A percentile compares a stretch with the other conserved stretches of the same genome.
These are phyloP conservation scores for Acanthopleura granulata DNA, from an alignment of 2,888 invertebrate genomes.

Conservation along the genomic window DNA sequence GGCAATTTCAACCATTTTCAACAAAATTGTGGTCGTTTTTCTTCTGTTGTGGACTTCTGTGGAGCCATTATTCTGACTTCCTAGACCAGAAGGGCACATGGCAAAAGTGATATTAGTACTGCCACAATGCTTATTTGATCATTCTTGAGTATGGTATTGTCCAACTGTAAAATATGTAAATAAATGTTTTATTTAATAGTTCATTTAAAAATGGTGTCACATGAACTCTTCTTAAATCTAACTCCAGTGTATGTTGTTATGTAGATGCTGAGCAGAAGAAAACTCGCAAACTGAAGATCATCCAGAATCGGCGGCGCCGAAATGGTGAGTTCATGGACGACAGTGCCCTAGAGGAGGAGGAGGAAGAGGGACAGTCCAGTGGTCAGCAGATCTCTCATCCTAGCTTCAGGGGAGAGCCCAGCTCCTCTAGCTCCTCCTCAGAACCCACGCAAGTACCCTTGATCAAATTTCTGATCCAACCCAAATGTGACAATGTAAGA, in stretches of 20 bases:
- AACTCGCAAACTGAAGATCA: slow-evolving; percentile 59
- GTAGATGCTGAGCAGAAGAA: slow-evolving; percentile 63
- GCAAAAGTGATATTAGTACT: too few relatives aligned
- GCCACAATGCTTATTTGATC: too few relatives aligned
- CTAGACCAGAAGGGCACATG: too few relatives aligned
- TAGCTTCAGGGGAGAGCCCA: too few relatives aligned
- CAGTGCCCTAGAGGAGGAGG: background rate
- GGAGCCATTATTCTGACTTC: background rate
- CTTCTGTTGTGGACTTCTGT: too few relatives aligned
- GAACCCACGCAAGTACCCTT: background rate
- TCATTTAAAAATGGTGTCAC: background rate
- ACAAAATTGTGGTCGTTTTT: too few relatives aligned
- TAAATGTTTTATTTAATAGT: background rate
- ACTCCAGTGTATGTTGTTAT: slow-evolving; percentile 30
- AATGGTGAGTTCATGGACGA: slow-evolving; percentile 41
- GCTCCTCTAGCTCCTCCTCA: background rate
- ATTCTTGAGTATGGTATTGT: background rate
- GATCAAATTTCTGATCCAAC: background rate
- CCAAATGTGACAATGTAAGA: background rate
- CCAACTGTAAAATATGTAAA: background rate
- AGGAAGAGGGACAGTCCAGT: background rate
- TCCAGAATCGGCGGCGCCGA: slow-evolving; percentile 57
- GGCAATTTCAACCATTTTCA: too few relatives aligned
- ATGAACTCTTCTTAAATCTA: background rate
- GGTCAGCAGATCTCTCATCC: background rate